Evolutionary conservation across 2,888 invertebrate genomes (phyloP), one percentile per base, ranked within the genome.

Genomic region (Eupithecia tripunctaria): DNA sequence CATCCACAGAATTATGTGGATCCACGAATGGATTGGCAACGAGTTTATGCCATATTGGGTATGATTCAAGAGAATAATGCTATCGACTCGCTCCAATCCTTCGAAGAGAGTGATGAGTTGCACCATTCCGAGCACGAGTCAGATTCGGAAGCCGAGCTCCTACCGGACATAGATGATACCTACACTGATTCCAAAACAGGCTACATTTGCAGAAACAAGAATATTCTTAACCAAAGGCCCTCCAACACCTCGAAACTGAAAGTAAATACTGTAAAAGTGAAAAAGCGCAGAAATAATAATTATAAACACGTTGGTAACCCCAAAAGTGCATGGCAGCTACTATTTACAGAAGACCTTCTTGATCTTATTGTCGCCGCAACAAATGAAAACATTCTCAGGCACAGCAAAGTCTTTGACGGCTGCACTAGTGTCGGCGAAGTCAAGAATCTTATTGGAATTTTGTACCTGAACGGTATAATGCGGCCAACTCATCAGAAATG

Each of bases 11-110:
- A 86, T 82, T 88, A 86, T 91, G 87, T 92, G 86, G 94, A 94
- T 88, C 94, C 94, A 69, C 88, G 94, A 84, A 92, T 91, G 91
- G 94, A 94, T 89, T 94, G 94, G 94, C 91, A 90, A 76, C 91
- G 93, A 74, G 94, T 94, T 72, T 90, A 92, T 90, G 92, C 93
- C 73, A 94, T 94, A 83, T 88, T 93, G 90, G 89, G 90, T 82
- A 87, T 94, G 82, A 88, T 94, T 81, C 91, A 92, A 89, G 91
- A 91, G 76, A 90, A 89, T 85, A 89, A 94, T 81, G 88, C 90
- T 74, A 92, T 91, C 82, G 90, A 94, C 82, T 89, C 90, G 70
- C 87, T 93, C 72, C 92, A 94, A 83, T 85, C 86, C 74, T 87
- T 83, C 36, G 94, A 94, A 83, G 92, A 93, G 78, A 87, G 85